phyloP scores from a whole-genome alignment of 2,888 invertebrate species.

The Acrobasis repandana region DNA sequence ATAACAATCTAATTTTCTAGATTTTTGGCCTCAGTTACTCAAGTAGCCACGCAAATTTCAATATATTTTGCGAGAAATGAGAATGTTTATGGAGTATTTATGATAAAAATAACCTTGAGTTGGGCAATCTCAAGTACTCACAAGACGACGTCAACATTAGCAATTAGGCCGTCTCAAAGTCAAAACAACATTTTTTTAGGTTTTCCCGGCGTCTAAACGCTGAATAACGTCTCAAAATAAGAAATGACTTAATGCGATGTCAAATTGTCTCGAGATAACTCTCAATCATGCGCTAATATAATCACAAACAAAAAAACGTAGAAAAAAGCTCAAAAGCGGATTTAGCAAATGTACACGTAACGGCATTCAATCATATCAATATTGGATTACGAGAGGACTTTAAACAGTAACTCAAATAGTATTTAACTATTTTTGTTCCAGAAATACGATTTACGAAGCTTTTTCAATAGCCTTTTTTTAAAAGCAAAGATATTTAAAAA shows the following conservation, averaged over 20 bases:
- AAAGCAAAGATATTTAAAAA: no score
- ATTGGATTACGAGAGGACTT: conserved; percentile 63
- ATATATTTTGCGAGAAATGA: not conserved
- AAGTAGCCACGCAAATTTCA: not conserved
- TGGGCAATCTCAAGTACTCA: not conserved
- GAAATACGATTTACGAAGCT: not conserved
- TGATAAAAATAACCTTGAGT: conserved; percentile 3
- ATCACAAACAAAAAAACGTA: conserved; percentile 69
- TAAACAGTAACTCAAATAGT: conserved; percentile 44
- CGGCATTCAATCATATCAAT: conserved; percentile 65
- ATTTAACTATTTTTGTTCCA: not conserved
- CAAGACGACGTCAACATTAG: conserved; percentile 34
- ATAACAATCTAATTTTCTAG: no score
- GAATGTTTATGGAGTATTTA: conserved; percentile 6
- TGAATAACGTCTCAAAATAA: conserved; percentile 71
- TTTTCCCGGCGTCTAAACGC: conserved; percentile 48
- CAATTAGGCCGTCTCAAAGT: conserved; percentile 47
- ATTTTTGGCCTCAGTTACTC: no score
- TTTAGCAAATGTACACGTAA: conserved; percentile 69
- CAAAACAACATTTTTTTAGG: conserved; percentile 50
- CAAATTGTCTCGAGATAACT: conserved; percentile 75
- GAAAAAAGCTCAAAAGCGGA: conserved; percentile 72
- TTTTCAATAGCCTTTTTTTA: not conserved
- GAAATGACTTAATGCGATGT: conserved; percentile 71
- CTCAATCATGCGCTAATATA: conserved; percentile 78